phyloP scores from a whole-genome alignment of 2,113 vertebrate genomes.

The Neotoma lepida region DNA sequence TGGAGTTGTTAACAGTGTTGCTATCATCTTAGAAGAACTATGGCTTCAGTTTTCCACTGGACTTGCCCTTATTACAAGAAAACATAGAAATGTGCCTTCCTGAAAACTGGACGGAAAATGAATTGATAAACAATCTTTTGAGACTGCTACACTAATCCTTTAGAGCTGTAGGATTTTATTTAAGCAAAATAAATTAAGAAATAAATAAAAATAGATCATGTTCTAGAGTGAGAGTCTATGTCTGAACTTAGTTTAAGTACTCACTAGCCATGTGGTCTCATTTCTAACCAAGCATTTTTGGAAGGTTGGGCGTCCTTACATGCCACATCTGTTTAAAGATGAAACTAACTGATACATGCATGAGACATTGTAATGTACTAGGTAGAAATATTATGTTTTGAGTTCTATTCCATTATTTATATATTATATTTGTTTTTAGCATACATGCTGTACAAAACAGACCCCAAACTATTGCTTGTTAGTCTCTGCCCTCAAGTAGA shows the following conservation, averaged over 20 bases:
- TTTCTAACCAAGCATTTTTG: not conserved
- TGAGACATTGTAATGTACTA: not conserved
- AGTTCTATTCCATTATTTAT: not conserved
- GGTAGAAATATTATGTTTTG: not conserved
- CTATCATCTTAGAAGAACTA: not conserved
- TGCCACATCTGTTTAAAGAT: not conserved
- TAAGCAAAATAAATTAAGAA: no score
- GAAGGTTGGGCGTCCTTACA: not conserved
- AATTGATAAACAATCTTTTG: not conserved
- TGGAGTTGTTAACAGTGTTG: not conserved
- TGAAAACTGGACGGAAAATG: not conserved
- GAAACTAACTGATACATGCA: not conserved
- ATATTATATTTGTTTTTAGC: not conserved
- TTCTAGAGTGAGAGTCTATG: not conserved
- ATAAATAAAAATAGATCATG: no score
- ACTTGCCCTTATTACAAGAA: not conserved
- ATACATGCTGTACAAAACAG: not conserved
- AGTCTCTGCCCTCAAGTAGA: not conserved
- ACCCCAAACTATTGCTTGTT: not conserved
- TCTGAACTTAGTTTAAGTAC: not conserved
- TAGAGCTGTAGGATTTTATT: not conserved
- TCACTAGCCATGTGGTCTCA: not conserved
- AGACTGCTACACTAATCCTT: accelerated
- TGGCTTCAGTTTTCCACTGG: not conserved
- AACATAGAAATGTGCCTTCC: not conserved